Conservation (phyloP, 2,888 invertebrate species). For the Machimus atricapillus region DNA sequence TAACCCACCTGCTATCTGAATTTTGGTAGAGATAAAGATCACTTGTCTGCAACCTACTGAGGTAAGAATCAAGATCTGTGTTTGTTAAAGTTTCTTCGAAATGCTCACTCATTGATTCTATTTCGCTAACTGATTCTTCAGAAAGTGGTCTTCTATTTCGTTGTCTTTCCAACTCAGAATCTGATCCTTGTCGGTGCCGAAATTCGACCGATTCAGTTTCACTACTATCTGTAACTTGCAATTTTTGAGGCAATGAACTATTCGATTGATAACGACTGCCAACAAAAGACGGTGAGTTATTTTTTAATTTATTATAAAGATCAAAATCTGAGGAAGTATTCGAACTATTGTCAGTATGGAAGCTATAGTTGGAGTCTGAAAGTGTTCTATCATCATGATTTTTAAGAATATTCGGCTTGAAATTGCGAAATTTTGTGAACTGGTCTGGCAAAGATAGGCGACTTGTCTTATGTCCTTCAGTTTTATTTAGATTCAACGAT, state of each 20-base stretch:
- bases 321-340: slow-evolving; percentile 61
- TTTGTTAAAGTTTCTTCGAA: slow-evolving; percentile 66
- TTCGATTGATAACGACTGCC: slow-evolving; percentile 56
- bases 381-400: slow-evolving; percentile 58
- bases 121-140: slow-evolving; percentile 74
- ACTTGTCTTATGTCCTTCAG: slow-evolving; percentile 56
- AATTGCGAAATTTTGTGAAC: slow-evolving; percentile 55
- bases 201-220: slow-evolving; percentile 66
- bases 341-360: slow-evolving; percentile 61
- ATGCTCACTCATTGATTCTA: slow-evolving; percentile 68
- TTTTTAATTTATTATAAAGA: slow-evolving; percentile 59
- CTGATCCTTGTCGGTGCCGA: slow-evolving; percentile 61
- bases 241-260: slow-evolving; percentile 54
- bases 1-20: slow-evolving; percentile 48
- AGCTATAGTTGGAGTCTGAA: slow-evolving; percentile 61
- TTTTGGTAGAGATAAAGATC: slow-evolving; percentile 60
- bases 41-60: slow-evolving; percentile 70
- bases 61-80: slow-evolving; percentile 73
- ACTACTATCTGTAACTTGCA: slow-evolving; percentile 53
- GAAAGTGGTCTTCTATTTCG: slow-evolving; percentile 77
- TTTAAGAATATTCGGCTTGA: slow-evolving; percentile 51
- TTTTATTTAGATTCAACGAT: slow-evolving; percentile 56
- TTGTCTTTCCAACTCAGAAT: slow-evolving; percentile 67
- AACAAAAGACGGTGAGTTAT: slow-evolving; percentile 56
- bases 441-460: slow-evolving; percentile 61